Conservation (phyloP, 2,113 vertebrate genomes). For the Prunella fulvescens region DNA sequence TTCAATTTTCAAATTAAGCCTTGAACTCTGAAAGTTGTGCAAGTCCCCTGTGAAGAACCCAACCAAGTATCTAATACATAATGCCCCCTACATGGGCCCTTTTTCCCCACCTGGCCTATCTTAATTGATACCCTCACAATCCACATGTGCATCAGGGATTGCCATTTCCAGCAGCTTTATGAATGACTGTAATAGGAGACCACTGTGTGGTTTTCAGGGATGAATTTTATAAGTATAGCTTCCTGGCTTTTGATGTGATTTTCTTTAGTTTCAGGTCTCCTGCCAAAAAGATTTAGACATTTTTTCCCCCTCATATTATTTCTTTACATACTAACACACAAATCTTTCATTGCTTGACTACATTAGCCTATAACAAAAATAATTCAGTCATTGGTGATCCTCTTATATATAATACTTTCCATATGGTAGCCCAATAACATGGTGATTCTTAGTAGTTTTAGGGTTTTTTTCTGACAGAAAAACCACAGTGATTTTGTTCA, state of each 20-base stretch:
- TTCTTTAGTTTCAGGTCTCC: background rate
- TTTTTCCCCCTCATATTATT: background rate
- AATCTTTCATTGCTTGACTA: background rate
- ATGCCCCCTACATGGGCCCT: background rate
- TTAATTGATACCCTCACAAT: background rate
- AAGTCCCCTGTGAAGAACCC: background rate
- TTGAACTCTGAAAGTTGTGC: background rate
- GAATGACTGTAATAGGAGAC: slow-evolving; percentile 5
- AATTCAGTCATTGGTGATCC: background rate
- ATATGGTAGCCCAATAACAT: slow-evolving; percentile 16
- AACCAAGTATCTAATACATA: background rate
- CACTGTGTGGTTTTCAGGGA: background rate
- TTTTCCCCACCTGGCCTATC: background rate
- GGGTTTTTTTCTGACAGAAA: background rate
- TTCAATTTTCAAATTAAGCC: background rate
- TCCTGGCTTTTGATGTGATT: slow-evolving; percentile 18
- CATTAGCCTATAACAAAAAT: slow-evolving; percentile 34
- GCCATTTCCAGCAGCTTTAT: slow-evolving; percentile 15
- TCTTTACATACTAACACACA: background rate
- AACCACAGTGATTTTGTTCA: background rate
- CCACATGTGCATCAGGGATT: background rate
- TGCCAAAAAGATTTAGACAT: slow-evolving; percentile 2
- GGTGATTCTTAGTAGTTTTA: background rate
- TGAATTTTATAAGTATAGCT: slow-evolving; percentile 6
- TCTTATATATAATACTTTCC: slow-evolving; percentile 15